phyloP scores from a whole-genome alignment of 2,888 invertebrate species.

The Temnothorax ravouxi region DNA sequence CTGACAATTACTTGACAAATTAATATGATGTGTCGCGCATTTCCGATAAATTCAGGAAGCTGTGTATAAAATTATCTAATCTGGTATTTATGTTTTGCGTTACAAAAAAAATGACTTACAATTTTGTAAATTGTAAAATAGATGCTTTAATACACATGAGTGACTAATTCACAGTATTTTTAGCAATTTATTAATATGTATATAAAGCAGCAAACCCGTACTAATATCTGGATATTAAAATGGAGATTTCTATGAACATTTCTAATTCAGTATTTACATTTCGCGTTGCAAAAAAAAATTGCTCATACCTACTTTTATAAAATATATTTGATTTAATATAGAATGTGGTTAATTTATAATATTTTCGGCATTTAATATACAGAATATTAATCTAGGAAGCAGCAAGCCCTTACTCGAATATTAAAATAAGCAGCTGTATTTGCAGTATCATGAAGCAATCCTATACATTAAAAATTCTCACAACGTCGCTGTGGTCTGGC shows the following conservation, averaged over 20 bases:
- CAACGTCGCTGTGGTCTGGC: neutral
- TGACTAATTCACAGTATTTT: neutral
- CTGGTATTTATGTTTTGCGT: neutral
- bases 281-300: neutral
- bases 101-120: neutral
- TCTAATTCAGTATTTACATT: neutral
- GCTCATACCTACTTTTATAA: neutral
- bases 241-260: neutral
- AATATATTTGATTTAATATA: neutral
- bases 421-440: constrained; percentile 9
- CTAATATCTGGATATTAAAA: neutral
- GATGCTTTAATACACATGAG: neutral
- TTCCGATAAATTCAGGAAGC: neutral
- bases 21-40: neutral
- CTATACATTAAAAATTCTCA: neutral
- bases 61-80: neutral
- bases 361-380: neutral
- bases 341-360: neutral
- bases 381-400: neutral
- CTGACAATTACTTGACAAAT: neutral
- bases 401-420: neutral
- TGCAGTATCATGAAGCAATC: neutral
- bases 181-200: neutral
- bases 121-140: neutral
- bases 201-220: neutral